Base-by-base conservation (phyloP, 2,888 invertebrate species). In the Erebia palarica region DNA sequence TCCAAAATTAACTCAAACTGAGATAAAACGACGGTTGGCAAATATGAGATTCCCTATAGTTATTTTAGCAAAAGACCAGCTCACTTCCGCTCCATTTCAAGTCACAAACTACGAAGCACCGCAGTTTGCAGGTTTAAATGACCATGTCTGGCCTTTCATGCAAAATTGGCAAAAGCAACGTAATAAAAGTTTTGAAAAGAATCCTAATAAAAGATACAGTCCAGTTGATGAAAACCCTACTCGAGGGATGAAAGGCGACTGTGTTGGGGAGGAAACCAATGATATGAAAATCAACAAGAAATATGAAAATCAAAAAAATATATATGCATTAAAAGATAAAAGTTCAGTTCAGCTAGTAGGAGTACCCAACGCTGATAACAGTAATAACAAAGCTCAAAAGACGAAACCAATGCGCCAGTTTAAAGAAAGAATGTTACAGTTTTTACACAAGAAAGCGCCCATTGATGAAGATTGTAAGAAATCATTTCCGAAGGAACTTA, bases 131-230 rank as follows among this genome's bases (percentile, higher is more conserved):
- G 89, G 88, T 3, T 79, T 90, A 75, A 81, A 87, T 63, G 75
- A 86, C 72, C 83, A 86, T 18, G 82, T 90, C 67, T 91, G 91
- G 91, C 92, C 91, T 21, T 92, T 86, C 78, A 92, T 92, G 92
- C 57, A 77, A 18, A 79, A 82, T 27, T 91, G 92, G 91, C 53
- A 68, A 58, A 68, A 70, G 49, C 53, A 63, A n/a, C n/a, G 72
- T 49, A 72, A 36, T 73, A 76, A 68, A 72, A 63, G 42, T 4
- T 70, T 21, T 68, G 58, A 44, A 53, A 68, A 36, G 36, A 36
- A 61, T 42, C 7, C n/a, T 55, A 65, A 27, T 21, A 57, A 44
- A 42, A 44, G 18, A 13, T 5, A 0, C 5, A 60, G 27, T 58
- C 1, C 4, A 44, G 14, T 44, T 4, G n/a, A 53, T 64, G 51